Conservation (phyloP, 1,140 invertebrate genomes). For the Glomeris maerens region DNA sequence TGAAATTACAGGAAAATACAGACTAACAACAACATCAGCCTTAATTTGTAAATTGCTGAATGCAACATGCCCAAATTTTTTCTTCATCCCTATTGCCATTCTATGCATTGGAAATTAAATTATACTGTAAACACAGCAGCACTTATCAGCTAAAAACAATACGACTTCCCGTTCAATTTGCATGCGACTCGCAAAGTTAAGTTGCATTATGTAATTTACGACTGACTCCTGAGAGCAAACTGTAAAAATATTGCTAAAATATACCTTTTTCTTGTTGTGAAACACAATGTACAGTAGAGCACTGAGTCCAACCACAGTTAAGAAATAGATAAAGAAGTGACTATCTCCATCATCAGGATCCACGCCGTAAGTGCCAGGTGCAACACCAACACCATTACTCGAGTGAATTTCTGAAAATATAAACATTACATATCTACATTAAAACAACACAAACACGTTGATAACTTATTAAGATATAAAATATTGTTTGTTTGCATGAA, state of each 20-base stretch:
- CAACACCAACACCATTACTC: too few species aligned
- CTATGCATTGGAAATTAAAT: too few species aligned
- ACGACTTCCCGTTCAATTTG: not conserved
- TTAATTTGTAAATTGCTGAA: not conserved
- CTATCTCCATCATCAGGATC: constrained; percentile 31
- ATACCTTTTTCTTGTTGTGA: constrained; percentile 53
- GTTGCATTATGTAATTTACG: not conserved
- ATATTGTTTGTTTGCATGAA: too few species aligned
- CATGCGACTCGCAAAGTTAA: too few species aligned
- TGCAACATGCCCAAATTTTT: not conserved
- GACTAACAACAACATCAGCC: not conserved
- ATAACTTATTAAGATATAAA: too few species aligned
- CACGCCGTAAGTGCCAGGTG: too few species aligned
- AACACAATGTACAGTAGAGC: constrained; percentile 45
- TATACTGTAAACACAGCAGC: not conserved
- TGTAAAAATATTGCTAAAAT: not conserved
- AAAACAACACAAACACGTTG: too few species aligned
- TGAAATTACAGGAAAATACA: constrained; percentile 19
- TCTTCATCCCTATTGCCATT: not conserved
- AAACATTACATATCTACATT: too few species aligned
- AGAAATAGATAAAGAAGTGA: constrained; percentile 48
- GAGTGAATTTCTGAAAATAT: too few species aligned
- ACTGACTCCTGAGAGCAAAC: not conserved
- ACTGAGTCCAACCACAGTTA: constrained; percentile 40
- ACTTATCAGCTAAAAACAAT: not conserved